A percentile compares a stretch with the other conserved stretches of the same genome.
These are phyloP conservation scores for Stichodactyla helianthus DNA, from an alignment of 64 coral and sea anemone species.

Conservation along the genomic window DNA sequence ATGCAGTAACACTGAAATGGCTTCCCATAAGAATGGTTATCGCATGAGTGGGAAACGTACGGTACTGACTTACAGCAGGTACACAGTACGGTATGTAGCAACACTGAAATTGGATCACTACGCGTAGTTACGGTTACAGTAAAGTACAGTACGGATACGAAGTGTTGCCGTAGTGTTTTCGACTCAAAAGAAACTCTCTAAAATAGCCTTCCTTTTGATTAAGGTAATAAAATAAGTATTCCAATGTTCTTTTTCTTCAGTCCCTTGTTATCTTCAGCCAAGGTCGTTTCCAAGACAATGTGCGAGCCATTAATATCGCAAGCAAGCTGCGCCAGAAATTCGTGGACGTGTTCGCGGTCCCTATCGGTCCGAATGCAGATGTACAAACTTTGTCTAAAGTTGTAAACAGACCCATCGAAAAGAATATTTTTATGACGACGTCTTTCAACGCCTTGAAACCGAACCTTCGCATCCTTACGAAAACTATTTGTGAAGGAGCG, in stretches of 20 bases:
- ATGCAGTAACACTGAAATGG: no score
- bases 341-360: conserved; percentile 27
- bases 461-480: conserved; percentile 21
- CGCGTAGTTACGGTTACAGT: no score
- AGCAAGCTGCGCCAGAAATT: conserved; percentile 2
- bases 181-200: no score
- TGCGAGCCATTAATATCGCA: neutral
- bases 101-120: no score
- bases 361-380: conserved; percentile 35
- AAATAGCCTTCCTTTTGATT: no score
- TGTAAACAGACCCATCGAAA: conserved; percentile 32
- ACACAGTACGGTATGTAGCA: no score
- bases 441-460: conserved; percentile 28
- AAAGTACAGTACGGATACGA: no score
- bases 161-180: no score
- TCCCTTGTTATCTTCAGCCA: conserved; percentile 44
- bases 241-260: neutral
- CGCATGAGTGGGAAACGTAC: no score
- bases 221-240: no score
- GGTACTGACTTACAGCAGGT: no score
- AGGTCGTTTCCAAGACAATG: conserved; percentile 9
- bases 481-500: conserved; percentile 41
- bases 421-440: conserved; percentile 45
- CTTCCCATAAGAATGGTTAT: no score
- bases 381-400: conserved; percentile 18